Percentiles rank a stretch among this genome's conserved stretches.
These are phyloP conservation scores for Auanema freiburgensis DNA, from an alignment of 2,888 invertebrate genomes.

Conservation along the genomic window DNA sequence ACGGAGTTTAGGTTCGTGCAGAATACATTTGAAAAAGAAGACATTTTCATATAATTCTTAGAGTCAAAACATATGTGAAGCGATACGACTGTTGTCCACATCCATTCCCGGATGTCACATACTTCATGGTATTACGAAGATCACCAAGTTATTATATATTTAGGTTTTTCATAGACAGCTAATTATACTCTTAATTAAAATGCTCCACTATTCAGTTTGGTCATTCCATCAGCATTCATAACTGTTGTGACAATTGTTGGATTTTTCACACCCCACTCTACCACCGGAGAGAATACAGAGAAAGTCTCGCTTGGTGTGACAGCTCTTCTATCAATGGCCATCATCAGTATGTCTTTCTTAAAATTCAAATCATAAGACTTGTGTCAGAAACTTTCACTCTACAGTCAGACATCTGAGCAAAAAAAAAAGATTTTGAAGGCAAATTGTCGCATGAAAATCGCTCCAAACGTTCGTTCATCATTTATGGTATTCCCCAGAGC, in stretches of 20 bases:
- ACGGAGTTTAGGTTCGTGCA: constrained; percentile 48
- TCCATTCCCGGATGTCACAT: constrained; percentile 60
- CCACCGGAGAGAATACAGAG: constrained; percentile 63
- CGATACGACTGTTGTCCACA: constrained; percentile 61
- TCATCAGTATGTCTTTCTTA: constrained; percentile 45
- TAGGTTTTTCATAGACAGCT: constrained; percentile 25
- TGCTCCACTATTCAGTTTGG: constrained; percentile 41
- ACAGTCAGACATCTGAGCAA: too few species aligned
- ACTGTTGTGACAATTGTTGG: constrained; percentile 63
- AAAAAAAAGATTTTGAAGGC: too few species aligned
- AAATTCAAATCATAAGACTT: neutral
- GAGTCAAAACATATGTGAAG: constrained; percentile 44
- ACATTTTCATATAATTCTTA: constrained; percentile 14
- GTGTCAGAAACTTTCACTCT: neutral
- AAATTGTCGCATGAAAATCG: too few species aligned
- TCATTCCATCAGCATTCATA: constrained; percentile 61
- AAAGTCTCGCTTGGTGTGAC: constrained; percentile 62
- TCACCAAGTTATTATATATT: constrained; percentile 62
- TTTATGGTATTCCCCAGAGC: too few species aligned
- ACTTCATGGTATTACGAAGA: constrained; percentile 54
- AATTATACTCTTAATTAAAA: neutral
- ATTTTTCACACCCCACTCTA: constrained; percentile 62
- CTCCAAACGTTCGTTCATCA: too few species aligned
- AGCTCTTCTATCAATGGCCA: constrained; percentile 60
- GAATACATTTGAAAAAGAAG: neutral